Base-by-base conservation (phyloP, 2,797 vertebrate genomes). In the Bryconaethiops microstoma region DNA sequence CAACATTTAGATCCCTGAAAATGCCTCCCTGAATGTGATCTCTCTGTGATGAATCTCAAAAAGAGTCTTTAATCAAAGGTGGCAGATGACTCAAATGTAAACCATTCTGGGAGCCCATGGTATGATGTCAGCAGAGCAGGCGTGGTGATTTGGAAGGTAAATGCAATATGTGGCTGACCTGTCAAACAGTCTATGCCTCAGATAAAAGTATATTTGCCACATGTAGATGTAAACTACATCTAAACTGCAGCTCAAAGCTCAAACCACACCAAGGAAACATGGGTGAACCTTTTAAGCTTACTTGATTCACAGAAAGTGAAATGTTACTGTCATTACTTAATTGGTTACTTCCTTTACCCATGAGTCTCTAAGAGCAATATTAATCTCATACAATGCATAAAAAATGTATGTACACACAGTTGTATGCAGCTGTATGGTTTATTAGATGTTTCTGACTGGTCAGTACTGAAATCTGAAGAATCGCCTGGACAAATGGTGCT, bases 81-180 rank as follows among this genome's bases (percentile, higher is more conserved):
- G 29, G 25, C 21, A 9, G 16, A 60, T 80, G 40, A 59, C 19
- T 80, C 40, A 68, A 13, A 29, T 45, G 52, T 1, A 62, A 45
- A 13, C 78, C 64, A 75, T 60, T 62, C 55, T 70, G 52, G 40
- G 57, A 76, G 64, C 59, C 14, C 7, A 16, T 52, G 42, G 50
- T 19, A 29, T 68, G 65, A 70, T 65, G 48, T 50, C 72, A 42
- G 23, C 29, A 39, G 4, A 57, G 35, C 45, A 45, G 78, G 29
- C 48, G 25, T 55, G 60, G n/a, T 65, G 60, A 79, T 73, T 65
- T 10, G 14, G 50, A n/a, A 35, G 59, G 54, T 19, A 23, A 71
- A 74, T 48, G 52, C 71, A 67, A 55, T 64, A 71, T 71, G 69
- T 79, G 59, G 6, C 69, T 54, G 69, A 25, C 69, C 69, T 16